Evolutionary conservation across 2,888 invertebrate species (phyloP).

Genomic region (Spodoptera littoralis): DNA sequence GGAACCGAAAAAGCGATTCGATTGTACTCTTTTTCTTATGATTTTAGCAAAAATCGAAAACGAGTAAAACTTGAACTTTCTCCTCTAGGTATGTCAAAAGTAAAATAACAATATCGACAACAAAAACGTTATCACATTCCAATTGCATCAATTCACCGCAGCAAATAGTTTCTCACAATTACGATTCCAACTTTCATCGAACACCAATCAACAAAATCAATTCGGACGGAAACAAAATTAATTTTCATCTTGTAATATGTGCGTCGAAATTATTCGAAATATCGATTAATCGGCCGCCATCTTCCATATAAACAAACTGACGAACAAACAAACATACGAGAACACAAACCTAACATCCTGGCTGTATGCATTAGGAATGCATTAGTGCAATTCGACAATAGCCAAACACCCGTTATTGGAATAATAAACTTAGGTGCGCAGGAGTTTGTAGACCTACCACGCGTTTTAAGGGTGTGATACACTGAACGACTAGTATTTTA

Average conservation of each 20-base stretch:
- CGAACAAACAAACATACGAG: constrained; percentile 49
- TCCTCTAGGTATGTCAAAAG: not conserved
- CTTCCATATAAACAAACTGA: constrained; percentile 39
- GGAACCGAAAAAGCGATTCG: constrained; percentile 47
- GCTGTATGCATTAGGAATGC: constrained; percentile 68
- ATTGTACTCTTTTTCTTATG: constrained; percentile 11
- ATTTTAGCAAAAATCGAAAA: constrained; percentile 17
- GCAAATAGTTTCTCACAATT: constrained; percentile 17
- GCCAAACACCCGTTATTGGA: constrained; percentile 57
- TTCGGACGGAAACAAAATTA: constrained; percentile 37
- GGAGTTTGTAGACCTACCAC: constrained; percentile 55
- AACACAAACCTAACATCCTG: constrained; percentile 62
- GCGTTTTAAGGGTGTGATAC: constrained; percentile 28
- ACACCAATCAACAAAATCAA: constrained; percentile 21
- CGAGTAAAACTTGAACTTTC: not conserved
- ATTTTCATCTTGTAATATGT: constrained; percentile 33
- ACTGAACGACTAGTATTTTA: constrained; percentile 3
- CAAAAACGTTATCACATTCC: not conserved
- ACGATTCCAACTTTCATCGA: constrained; percentile 31
- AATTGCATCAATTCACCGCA: constrained; percentile 1
- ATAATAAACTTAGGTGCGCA: constrained; percentile 59
- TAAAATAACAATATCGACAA: not conserved
- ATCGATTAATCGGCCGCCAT: constrained; percentile 55
- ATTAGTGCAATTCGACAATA: constrained; percentile 67
- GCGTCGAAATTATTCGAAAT: constrained; percentile 42